Evolutionary conservation across 2,888 invertebrate genomes (phyloP), one percentile per base, ranked within the genome.

Genomic region (Priapulus caudatus): DNA sequence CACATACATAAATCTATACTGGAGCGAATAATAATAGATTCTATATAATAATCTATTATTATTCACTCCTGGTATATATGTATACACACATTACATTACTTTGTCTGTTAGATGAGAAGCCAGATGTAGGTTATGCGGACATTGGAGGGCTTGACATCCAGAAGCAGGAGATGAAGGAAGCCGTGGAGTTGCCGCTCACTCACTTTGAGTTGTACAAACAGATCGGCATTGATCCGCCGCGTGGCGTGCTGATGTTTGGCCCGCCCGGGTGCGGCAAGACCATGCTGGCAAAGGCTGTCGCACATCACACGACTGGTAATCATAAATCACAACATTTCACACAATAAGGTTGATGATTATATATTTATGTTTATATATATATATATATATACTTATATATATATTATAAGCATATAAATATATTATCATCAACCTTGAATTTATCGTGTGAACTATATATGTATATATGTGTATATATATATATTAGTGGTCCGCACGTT

Each of bases 71-170:
- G n/a, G n/a, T n/a, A n/a, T n/a, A n/a, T n/a, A n/a, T n/a, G n/a
- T n/a, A n/a, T n/a, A n/a, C n/a, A n/a, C n/a, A n/a, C n/a, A n/a
- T n/a, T n/a, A n/a, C n/a, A n/a, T n/a, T 23, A 23, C 49, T 20
- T 24, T 55, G 21, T 52, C 48, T 54, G 60, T 45, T 70, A 79
- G 95, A 95, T 78, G 95, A 97, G 72, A 95, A 95, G 68, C 98
- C 98, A 0, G 95, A 98, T 72, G 90, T 98, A 4, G 82, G 84
- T 56, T 99, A 98, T 72, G 82, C 87, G 3, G 98, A 98, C 67
- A 98, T 98, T 67, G 98, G 98, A 71, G 98, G 98, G 24, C 89
- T 98, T 87, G 98, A 99, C 72, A 92, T 97, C 78, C 98, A 99
- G 72, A 98, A 98, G 66, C 98, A 99, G 69, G 98, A 99, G 73